A percentile compares a stretch with the other conserved stretches of the same genome.
Conservation (phyloP, 2,113 vertebrate species). For the Tragelaphus scriptus region DNA sequence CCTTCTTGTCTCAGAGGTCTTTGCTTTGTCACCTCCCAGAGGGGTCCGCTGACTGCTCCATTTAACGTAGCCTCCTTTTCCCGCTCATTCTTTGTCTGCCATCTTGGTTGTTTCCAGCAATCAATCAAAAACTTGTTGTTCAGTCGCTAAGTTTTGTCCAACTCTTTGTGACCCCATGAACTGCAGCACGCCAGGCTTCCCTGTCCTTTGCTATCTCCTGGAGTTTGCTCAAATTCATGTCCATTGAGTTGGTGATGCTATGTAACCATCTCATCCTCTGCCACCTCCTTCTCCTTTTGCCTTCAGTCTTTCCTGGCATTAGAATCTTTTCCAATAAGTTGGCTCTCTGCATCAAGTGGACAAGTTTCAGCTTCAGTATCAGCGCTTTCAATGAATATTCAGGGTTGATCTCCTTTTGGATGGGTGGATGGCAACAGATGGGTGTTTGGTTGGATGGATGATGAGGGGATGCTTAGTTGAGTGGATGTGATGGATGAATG, state of each 20-base stretch:
- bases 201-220: not conserved
- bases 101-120: not conserved
- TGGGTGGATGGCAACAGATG: not conserved
- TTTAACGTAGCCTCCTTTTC: not conserved
- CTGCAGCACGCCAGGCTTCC: not conserved
- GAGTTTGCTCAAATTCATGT: not conserved
- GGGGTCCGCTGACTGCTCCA: not conserved
- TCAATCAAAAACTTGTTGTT: not conserved
- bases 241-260: not conserved
- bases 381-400: not conserved
- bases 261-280: not conserved
- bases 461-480: not conserved
- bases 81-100: not conserved
- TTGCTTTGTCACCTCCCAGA: not conserved
- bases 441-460: not conserved
- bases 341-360: not conserved
- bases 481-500: not conserved
- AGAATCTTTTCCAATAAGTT: not conserved
- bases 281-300: not conserved
- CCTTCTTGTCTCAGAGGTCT: not conserved
- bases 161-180: not conserved
- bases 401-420: not conserved
- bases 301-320: not conserved
- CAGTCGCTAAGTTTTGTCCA: not conserved
- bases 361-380: not conserved